These are phyloP conservation scores for Daubentonia madagascariensis DNA, from an alignment of 2,113 vertebrate genomes.

Conservation along the genomic window DNA sequence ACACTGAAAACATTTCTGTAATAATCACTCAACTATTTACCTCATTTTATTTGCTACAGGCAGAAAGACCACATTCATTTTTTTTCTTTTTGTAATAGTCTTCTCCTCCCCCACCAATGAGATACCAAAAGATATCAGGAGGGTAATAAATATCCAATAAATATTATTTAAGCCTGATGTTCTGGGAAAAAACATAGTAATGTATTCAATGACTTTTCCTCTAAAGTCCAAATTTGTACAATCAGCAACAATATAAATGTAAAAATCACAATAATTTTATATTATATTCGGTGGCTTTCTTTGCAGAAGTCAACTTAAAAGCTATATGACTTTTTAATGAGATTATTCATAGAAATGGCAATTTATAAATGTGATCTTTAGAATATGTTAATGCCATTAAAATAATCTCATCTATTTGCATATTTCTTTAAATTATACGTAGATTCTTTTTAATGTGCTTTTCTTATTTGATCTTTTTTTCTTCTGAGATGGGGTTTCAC, in stretches of 20 bases:
- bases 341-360: not conserved
- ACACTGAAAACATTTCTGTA: not conserved
- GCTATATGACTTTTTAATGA: not conserved
- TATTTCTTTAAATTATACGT: not conserved
- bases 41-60: not conserved
- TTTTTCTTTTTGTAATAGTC: not conserved
- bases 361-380: not conserved
- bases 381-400: not conserved
- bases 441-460: not conserved
- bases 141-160: not conserved
- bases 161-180: not conserved
- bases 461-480: not conserved
- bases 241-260: not conserved
- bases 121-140: not conserved
- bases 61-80: not conserved
- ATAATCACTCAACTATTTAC: not conserved
- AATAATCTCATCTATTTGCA: not conserved
- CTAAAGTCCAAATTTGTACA: not conserved
- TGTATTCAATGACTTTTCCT: not conserved
- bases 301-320: not conserved
- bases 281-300: not conserved
- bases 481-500: no score
- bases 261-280: not conserved
- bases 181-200: not conserved
- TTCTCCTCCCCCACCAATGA: not conserved